These are phyloP conservation scores for Lasioglossum oenotherae DNA, from an alignment of 2,888 invertebrate genomes.

Conservation along the genomic window DNA sequence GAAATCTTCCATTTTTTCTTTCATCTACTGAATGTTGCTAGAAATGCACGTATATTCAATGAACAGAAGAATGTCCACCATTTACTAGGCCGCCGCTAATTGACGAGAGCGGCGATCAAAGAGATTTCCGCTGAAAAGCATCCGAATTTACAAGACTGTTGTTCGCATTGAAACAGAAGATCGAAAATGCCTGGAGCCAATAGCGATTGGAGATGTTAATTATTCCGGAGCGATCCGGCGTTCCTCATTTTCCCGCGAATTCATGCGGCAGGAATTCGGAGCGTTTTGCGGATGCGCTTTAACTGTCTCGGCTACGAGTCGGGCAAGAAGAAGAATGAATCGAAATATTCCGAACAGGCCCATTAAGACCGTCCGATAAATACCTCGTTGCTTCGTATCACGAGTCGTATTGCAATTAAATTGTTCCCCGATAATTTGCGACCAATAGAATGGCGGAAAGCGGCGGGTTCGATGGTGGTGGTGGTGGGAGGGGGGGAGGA, in stretches of 20 bases:
- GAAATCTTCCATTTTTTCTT: too few species aligned
- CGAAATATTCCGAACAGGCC: slow-evolving; percentile 29
- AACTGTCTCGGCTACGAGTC: slow-evolving; percentile 4
- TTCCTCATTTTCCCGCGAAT: slow-evolving; percentile 10
- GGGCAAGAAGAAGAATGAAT: slow-evolving; percentile 15
- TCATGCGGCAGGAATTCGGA: background rate
- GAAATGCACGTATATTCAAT: too few species aligned
- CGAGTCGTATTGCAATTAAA: slow-evolving; percentile 52
- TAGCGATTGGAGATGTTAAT: background rate
- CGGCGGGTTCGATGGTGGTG: background rate
- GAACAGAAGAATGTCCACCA: background rate
- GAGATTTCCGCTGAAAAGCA: background rate
- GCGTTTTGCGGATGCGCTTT: background rate
- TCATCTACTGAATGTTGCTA: too few species aligned
- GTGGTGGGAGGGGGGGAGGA: background rate
- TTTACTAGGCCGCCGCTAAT: background rate
- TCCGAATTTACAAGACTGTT: background rate
- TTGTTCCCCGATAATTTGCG: slow-evolving; percentile 36
- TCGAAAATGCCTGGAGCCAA: background rate
- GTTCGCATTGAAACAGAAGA: background rate
- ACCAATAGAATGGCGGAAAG: background rate
- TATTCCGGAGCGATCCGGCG: background rate
- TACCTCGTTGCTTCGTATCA: slow-evolving; percentile 33
- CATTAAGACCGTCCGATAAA: slow-evolving; percentile 45
- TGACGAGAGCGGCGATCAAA: background rate